These are phyloP conservation scores for Thalassarche chlororhynchos DNA, from an alignment of 2,113 vertebrate species.

Conservation along the genomic window DNA sequence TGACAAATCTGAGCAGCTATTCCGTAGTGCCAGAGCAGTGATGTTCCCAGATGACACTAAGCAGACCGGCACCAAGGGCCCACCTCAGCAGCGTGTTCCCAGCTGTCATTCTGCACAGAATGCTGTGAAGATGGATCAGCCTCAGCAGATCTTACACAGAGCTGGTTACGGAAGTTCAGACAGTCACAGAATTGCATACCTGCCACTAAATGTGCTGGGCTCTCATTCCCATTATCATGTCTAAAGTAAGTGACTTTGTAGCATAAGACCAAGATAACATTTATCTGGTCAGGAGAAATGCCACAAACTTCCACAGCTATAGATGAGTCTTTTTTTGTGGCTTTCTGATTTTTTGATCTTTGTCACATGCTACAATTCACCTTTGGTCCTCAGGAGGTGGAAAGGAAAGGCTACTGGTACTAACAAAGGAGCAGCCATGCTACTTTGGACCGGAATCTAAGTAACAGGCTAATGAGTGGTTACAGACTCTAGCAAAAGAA, in stretches of 20 bases:
- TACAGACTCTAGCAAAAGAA: neutral
- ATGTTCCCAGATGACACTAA: neutral
- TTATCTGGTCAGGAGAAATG: neutral
- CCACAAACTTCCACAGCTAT: neutral
- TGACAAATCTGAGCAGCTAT: neutral
- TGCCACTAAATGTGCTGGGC: rapidly evolving
- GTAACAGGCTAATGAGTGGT: neutral
- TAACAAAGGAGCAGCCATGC: neutral
- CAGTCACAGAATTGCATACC: neutral
- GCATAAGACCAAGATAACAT: neutral
- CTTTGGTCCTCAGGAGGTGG: neutral
- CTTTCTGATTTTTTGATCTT: neutral
- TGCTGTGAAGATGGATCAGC: neutral
- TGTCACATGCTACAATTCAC: neutral
- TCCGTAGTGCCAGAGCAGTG: neutral
- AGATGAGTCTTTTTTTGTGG: no score
- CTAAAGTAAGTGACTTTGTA: neutral
- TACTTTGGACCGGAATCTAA: neutral
- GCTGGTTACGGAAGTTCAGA: neutral
- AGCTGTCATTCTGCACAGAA: neutral
- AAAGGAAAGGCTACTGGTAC: neutral
- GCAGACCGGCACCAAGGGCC: neutral
- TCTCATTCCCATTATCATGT: rapidly evolving
- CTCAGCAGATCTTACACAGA: neutral
- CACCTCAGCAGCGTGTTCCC: neutral